Conservation (phyloP, 1,140 invertebrate species). For the Magallana gigas region DNA sequence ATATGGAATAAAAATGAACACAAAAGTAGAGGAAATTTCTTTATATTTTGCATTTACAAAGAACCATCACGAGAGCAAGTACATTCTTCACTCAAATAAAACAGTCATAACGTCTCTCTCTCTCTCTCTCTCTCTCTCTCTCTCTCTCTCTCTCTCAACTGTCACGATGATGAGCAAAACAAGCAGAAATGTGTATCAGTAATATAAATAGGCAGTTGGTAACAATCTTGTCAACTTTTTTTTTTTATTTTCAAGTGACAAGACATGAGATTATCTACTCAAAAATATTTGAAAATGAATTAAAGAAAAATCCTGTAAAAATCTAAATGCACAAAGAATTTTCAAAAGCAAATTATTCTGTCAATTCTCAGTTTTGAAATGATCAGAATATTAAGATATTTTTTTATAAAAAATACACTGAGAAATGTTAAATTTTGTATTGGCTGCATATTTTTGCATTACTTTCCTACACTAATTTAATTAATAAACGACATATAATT, state of each 20-base stretch:
- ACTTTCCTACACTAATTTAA: too few species aligned
- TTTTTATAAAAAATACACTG: too few species aligned
- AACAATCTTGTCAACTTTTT: not conserved
- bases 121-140: not conserved
- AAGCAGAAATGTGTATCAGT: slow-evolving; percentile 32
- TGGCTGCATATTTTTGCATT: too few species aligned
- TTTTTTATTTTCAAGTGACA: not conserved
- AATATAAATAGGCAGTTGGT: not conserved
- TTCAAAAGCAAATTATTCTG: not conserved
- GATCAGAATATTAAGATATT: too few species aligned
- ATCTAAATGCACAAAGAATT: not conserved
- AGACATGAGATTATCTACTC: not conserved
- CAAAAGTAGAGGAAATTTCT: slow-evolving; percentile 27
- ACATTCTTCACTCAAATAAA: slow-evolving; percentile 18
- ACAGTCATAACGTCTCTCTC: not conserved
- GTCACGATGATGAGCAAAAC: slow-evolving; percentile 27
- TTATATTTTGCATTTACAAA: slow-evolving; percentile 36
- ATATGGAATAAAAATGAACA: not conserved
- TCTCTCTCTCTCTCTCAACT: not conserved
- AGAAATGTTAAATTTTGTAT: too few species aligned
- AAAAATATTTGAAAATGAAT: not conserved
- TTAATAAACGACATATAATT: too few species aligned
- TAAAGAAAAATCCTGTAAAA: not conserved
- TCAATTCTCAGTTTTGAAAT: not conserved
- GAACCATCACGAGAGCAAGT: slow-evolving; percentile 20